phyloP scores from a whole-genome alignment of 2,888 invertebrate species.

The Theodoxus fluviatilis region DNA sequence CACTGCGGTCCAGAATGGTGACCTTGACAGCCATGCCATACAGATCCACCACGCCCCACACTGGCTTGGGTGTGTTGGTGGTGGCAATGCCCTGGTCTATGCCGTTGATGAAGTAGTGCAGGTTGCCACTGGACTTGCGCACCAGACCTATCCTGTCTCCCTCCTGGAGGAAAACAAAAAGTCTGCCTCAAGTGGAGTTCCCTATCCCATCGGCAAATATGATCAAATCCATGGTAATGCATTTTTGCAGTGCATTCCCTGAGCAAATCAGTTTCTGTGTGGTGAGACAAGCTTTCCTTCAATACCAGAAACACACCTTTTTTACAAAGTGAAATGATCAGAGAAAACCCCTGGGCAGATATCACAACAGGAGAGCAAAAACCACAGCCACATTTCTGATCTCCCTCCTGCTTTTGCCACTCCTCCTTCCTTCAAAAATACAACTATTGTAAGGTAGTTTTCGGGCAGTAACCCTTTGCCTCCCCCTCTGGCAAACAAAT shows the following conservation, averaged over 20 bases:
- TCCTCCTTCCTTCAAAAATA: too few species aligned
- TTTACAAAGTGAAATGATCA: not conserved
- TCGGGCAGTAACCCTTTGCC: too few species aligned
- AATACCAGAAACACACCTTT: not conserved
- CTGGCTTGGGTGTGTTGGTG: constrained; percentile 78
- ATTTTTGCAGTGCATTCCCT: not conserved
- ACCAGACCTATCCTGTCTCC: constrained; percentile 93
- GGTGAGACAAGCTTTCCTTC: not conserved
- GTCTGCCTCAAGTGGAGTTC: not conserved
- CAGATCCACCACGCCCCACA: constrained; percentile 94
- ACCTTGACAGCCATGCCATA: constrained; percentile 72
- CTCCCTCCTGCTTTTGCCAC: too few species aligned
- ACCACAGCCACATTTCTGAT: too few species aligned
- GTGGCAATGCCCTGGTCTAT: constrained; percentile 84
- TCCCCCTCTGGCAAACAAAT: too few species aligned
- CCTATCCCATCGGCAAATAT: not conserved
- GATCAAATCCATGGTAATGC: not conserved
- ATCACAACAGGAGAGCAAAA: too few species aligned
- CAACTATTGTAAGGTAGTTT: too few species aligned
- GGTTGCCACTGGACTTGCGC: constrained; percentile 81
- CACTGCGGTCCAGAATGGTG: constrained; percentile 57
- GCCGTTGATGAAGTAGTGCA: constrained; percentile 93
- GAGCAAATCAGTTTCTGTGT: not conserved
- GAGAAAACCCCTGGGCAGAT: too few species aligned
- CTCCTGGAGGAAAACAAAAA: constrained; percentile 69